These are phyloP conservation scores for Sarotherodon lohbergeri DNA, from an alignment of 2,113 vertebrate genomes.

Conservation along the genomic window DNA sequence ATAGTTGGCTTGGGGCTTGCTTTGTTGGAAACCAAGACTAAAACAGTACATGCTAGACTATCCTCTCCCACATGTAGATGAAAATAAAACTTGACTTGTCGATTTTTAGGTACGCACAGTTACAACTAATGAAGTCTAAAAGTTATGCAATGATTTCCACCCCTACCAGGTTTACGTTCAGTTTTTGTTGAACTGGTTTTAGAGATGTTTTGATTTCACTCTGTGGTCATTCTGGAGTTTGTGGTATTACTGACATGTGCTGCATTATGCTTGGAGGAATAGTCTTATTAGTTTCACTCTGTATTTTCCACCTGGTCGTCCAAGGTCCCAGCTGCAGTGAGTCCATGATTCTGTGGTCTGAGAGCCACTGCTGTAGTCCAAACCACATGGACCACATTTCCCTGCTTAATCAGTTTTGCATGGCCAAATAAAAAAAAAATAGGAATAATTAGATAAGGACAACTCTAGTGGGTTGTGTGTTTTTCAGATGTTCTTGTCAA, in stretches of 20 bases:
- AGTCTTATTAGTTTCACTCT: neutral
- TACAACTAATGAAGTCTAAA: neutral
- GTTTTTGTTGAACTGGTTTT: neutral
- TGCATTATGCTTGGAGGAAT: neutral
- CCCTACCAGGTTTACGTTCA: neutral
- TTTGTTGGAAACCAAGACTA: neutral
- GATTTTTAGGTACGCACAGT: neutral
- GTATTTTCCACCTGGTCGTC: neutral
- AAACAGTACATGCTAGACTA: neutral
- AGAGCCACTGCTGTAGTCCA: neutral
- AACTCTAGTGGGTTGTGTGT: neutral
- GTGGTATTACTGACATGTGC: neutral
- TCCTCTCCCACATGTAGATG: neutral
- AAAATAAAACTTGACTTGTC: neutral
- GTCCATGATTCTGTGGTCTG: neutral
- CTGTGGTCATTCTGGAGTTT: neutral
- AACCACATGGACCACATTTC: neutral
- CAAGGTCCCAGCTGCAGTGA: neutral
- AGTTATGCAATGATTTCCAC: neutral
- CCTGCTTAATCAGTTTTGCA: neutral
- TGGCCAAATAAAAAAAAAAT: neutral
- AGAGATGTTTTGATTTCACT: neutral
- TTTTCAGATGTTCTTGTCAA: neutral
- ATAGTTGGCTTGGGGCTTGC: neutral
- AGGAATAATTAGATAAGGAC: neutral